Evolutionary conservation across 1,140 invertebrate species (phyloP), one percentile per base, ranked within the genome.

Genomic region (Stegodyphus dumicola): DNA sequence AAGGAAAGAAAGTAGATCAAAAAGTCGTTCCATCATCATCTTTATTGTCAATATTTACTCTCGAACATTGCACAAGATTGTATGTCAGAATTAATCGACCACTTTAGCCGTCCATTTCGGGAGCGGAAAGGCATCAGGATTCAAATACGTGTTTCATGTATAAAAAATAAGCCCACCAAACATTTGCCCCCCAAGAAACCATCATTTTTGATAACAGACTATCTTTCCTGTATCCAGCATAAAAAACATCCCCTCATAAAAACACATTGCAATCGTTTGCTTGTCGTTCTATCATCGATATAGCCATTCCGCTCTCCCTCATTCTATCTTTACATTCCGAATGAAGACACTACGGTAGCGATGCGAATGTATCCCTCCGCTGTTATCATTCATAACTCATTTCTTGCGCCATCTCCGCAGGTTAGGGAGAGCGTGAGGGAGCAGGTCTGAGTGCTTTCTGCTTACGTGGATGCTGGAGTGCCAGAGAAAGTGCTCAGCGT

Each of bases 371-470:
- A 76, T 76, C 64, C 76, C 64, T 66, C 64, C 76, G 48, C 64
- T 73, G 65, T 79, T 79, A 79, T 79, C 77, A 79, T 79, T 79
- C 77, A 79, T 79, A 79, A 79, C 77, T 79, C 77, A 79, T 79
- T 79, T 79, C 77, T 79, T 79, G 48, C 77, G 66, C 77, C 77
- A 79, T 70, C 77, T 66, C 77, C 77, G 77, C 77, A 70, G 77
- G 77, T 51, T n/a, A 54, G 52, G 10, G 51, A 48, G 64, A 51
- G 33, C 54, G 33, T 18, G 60, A 33, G 77, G 64, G 64, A 18
- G 15, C 60, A 51, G n/a, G 48, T 10, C 60, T 77, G 76, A 77
- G 76, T 77, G 76, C 76, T 77, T 77, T 66, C 53, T 56, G 56
- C 33, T 76, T 56, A 76, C 13, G 18, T 15, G 11, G 17, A 73